phyloP scores from a whole-genome alignment of 92 coral and sea anemone genomes.

The Palythoa grandiflora region DNA sequence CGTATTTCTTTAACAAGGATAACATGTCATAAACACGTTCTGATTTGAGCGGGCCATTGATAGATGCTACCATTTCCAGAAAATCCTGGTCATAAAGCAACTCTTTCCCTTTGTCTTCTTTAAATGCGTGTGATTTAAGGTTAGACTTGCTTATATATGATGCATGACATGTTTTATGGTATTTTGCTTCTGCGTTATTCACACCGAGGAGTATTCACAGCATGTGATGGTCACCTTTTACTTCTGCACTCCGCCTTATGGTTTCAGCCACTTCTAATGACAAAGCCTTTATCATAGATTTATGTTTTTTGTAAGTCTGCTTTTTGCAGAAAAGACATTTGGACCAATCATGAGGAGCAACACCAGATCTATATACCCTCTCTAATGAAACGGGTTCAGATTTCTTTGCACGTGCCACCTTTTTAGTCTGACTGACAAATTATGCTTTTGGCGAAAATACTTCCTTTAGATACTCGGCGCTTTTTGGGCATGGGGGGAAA shows the following conservation, averaged over 20 bases:
- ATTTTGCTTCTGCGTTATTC: background rate
- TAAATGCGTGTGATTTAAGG: background rate
- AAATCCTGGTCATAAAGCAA: background rate
- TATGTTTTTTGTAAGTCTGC: slow-evolving; percentile 34
- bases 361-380: slow-evolving; percentile 22
- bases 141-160: background rate
- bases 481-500: slow-evolving; percentile 12
- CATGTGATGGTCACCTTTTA: slow-evolving; percentile 17
- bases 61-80: background rate
- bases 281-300: slow-evolving; percentile 12
- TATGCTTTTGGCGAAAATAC: slow-evolving; percentile 43
- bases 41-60: background rate
- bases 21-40: background rate
- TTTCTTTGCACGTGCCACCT: slow-evolving; percentile 6
- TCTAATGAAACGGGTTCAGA: background rate
- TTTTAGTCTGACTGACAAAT: slow-evolving; percentile 47
- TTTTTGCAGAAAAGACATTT: slow-evolving; percentile 49
- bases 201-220: background rate
- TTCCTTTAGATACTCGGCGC: slow-evolving; percentile 15
- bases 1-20: background rate
- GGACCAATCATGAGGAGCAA: slow-evolving; percentile 42
- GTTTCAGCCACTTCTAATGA: slow-evolving; percentile 27
- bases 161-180: background rate
- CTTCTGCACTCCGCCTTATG: slow-evolving; percentile 32
- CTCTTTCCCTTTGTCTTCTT: background rate